phyloP scores from a whole-genome alignment of 2,797 vertebrate species.

The Cirrhinus mrigala region DNA sequence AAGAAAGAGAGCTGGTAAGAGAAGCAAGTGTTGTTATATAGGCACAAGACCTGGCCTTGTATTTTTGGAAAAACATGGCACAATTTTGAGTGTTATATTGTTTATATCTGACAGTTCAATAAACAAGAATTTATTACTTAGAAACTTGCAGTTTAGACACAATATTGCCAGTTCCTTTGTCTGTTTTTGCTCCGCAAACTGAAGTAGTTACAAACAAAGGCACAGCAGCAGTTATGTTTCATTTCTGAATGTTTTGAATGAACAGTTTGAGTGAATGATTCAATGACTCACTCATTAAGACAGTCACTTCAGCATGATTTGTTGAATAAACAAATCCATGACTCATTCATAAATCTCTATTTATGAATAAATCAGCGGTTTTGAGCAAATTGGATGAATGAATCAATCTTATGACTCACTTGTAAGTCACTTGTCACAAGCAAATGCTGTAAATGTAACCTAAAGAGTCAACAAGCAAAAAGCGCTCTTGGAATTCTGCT shows the following conservation, averaged over 20 bases:
- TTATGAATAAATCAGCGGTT: not conserved
- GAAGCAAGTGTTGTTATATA: not conserved
- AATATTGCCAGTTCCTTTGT: not conserved
- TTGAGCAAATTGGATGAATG: not conserved
- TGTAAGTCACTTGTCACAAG: not conserved
- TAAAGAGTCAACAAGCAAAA: too few relatives aligned
- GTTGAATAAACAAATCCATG: not conserved
- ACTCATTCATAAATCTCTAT: not conserved
- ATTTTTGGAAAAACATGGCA: not conserved
- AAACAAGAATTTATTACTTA: not conserved
- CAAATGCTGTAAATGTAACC: not conserved
- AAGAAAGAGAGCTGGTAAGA: not conserved
- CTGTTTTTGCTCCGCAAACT: not conserved
- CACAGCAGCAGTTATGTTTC: not conserved
- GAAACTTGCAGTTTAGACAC: not conserved
- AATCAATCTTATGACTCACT: not conserved
- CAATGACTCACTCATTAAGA: not conserved
- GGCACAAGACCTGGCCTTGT: not conserved
- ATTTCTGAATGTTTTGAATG: not conserved
- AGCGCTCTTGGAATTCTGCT: too few relatives aligned
- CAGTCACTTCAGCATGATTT: not conserved
- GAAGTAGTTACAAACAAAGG: not conserved
- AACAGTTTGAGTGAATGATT: not conserved
- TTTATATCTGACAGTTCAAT: not conserved
- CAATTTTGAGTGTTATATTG: not conserved